These are phyloP conservation scores for Atrina japonica DNA, from an alignment of 2,888 invertebrate species.

Conservation along the genomic window DNA sequence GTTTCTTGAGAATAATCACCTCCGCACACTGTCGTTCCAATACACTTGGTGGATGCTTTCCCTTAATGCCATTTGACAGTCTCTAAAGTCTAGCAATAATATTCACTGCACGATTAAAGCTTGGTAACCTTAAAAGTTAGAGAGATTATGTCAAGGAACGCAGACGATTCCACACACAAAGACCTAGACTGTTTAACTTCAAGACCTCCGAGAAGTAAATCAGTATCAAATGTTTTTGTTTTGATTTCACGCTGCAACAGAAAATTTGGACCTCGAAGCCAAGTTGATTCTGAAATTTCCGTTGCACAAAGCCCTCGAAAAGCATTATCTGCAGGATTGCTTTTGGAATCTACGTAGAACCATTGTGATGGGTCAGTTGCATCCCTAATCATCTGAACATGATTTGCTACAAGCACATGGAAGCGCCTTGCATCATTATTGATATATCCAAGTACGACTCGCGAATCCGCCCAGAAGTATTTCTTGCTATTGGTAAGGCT, in stretches of 20 bases:
- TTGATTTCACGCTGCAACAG: conserved; percentile 29
- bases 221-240: background rate
- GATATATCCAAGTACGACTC: conserved; percentile 42
- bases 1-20: conserved; percentile 29
- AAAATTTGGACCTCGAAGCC: conserved; percentile 37
- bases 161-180: conserved; percentile 12
- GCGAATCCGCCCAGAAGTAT: conserved; percentile 55
- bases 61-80: conserved; percentile 8
- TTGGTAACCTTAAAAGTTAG: conserved; percentile 11
- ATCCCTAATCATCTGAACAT: conserved; percentile 39
- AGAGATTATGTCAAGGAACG: background rate
- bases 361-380: conserved; percentile 26
- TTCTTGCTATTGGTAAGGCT: conserved; percentile 16
- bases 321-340: conserved; percentile 50
- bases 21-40: conserved; percentile 31
- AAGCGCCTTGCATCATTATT: conserved; percentile 39
- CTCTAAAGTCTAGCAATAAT: conserved; percentile 2
- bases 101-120: background rate
- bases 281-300: conserved; percentile 17
- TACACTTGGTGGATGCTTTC: conserved; percentile 16
- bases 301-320: conserved; percentile 37
- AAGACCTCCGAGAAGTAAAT: conserved; percentile 38
- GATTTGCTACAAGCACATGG: conserved; percentile 41
- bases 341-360: conserved; percentile 24
- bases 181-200: conserved; percentile 33